phyloP scores from a whole-genome alignment of 1,140 invertebrate genomes.

The Hetaerina americana region DNA sequence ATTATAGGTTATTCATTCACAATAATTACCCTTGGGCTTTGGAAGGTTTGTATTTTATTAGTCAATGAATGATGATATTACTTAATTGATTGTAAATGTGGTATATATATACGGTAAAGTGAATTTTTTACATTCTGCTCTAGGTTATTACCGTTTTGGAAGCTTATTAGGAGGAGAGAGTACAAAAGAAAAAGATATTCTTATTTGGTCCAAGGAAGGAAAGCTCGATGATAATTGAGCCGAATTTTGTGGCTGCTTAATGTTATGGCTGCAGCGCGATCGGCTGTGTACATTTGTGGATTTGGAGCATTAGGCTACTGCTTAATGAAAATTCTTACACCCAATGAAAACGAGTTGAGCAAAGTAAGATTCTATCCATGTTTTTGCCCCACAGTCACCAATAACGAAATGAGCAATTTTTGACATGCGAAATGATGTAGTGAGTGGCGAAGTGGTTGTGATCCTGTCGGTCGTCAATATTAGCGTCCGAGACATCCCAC shows the following conservation, averaged over 20 bases:
- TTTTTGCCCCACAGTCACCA: too few relatives aligned
- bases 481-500: background rate
- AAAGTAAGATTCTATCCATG: background rate
- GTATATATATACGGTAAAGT: too few relatives aligned
- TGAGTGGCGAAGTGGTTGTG: too few relatives aligned
- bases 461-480: background rate
- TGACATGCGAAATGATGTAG: too few relatives aligned
- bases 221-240: background rate
- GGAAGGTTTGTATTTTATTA: slow-evolving; percentile 24
- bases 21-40: slow-evolving; percentile 43
- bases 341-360: background rate
- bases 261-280: background rate
- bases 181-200: slow-evolving; percentile 18
- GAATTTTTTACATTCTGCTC: background rate
- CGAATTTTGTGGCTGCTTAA: background rate
- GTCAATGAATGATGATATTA: too few relatives aligned
- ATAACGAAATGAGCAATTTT: too few relatives aligned
- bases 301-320: background rate
- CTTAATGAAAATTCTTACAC: background rate
- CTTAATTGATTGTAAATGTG: too few relatives aligned
- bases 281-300: background rate
- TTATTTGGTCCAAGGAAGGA: background rate
- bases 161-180: slow-evolving; percentile 35
- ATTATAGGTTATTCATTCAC: slow-evolving; percentile 41
- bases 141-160: slow-evolving; percentile 41